Conservation (phyloP, 2,113 vertebrate species). For the Scomber scombrus region DNA sequence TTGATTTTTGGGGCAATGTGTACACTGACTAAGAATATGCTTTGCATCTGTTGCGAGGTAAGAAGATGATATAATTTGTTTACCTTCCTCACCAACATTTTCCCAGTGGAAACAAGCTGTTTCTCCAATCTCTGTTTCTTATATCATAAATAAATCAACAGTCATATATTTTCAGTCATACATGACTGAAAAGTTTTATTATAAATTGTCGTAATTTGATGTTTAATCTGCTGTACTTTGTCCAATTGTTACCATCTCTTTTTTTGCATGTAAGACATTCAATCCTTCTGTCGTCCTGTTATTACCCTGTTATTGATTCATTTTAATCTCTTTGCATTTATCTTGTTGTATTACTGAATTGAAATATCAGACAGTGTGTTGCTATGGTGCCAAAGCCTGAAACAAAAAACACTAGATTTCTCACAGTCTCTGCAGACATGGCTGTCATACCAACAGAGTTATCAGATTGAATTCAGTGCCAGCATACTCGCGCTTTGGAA, state of each 20-base stretch:
- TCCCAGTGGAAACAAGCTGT: too few species aligned
- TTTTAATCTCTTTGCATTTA: neutral
- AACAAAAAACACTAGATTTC: neutral
- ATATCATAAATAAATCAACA: neutral
- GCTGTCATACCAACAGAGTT: slow-evolving; percentile 40
- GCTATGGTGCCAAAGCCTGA: slow-evolving; percentile 1
- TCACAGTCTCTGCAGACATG: slow-evolving; percentile 5
- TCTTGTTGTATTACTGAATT: neutral
- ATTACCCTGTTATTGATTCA: neutral
- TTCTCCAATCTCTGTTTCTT: neutral
- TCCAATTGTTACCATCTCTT: neutral
- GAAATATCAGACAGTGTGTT: neutral
- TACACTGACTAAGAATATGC: neutral
- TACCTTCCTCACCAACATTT: neutral
- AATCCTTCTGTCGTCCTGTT: neutral
- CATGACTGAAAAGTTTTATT: neutral
- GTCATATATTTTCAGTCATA: neutral
- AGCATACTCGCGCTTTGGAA: slow-evolving; percentile 11
- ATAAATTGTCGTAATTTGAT: neutral
- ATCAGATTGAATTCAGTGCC: slow-evolving; percentile 18
- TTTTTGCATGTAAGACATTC: neutral
- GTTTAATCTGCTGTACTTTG: neutral
- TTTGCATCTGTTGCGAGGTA: neutral
- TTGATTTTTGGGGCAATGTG: neutral
- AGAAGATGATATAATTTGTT: slow-evolving; percentile 11